Evolutionary conservation across 2,888 invertebrate species (phyloP).

Genomic region (Hydrotaea cyrtoneurina): DNA sequence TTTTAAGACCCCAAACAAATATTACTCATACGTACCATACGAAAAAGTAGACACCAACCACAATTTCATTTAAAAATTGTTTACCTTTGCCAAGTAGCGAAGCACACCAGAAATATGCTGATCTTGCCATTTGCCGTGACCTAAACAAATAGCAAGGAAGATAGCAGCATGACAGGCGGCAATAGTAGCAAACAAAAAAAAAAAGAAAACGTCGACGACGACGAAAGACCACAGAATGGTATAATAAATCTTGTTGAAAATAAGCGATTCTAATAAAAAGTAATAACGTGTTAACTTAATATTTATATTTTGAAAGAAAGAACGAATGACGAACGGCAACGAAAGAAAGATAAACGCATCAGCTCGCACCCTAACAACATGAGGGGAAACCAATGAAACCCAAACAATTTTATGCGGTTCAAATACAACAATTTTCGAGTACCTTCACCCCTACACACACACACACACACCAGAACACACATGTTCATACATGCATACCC

Average conservation of each 20-base stretch:
- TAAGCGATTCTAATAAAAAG: constrained; percentile 16
- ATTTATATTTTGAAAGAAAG: constrained; percentile 17
- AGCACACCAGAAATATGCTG: neutral
- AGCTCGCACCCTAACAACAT: no score
- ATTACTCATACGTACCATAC: no score
- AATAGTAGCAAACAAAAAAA: no score
- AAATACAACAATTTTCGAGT: neutral
- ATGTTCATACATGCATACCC: neutral
- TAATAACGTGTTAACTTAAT: constrained; percentile 15
- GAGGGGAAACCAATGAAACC: neutral
- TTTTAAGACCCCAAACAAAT: no score
- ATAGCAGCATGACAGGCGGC: neutral
- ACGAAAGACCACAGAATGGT: neutral
- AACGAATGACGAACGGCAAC: neutral
- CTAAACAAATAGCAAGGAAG: neutral
- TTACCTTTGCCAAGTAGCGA: neutral
- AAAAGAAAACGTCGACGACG: neutral
- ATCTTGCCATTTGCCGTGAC: neutral
- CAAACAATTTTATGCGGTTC: neutral
- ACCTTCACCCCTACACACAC: neutral
- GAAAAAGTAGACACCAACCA: no score
- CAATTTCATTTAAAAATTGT: neutral
- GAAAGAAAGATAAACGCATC: neutral
- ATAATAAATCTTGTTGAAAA: constrained; percentile 7
- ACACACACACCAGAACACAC: neutral